Base-by-base conservation (phyloP, 2,888 invertebrate species). In the Adelognathus sp. region DNA sequence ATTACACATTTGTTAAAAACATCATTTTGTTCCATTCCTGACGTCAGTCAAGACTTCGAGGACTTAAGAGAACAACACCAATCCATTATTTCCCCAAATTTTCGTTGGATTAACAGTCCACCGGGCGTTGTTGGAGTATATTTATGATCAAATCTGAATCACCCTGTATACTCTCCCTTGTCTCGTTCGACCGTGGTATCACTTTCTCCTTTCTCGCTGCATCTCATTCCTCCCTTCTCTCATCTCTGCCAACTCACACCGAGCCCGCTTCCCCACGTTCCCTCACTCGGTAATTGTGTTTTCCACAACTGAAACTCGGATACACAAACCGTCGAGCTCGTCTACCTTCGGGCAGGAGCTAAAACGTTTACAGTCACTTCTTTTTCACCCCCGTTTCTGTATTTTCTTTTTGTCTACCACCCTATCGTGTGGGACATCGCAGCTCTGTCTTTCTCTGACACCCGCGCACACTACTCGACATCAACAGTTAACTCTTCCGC, bases 231-330 rank as follows among this genome's bases (percentile, higher is more conserved):
- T 67, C 58, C 29, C 27, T 73, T 76, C n/a, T 31, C 50, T 33
- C 46, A n/a, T n/a, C 27, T 33, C 29, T 54, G 33, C 46, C 29
- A 29, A 14, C 41, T 18, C 7, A 7, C 56, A n/a, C n/a, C n/a
- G n/a, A n/a, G n/a, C n/a, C n/a, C n/a, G n/a, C n/a, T n/a, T n/a
- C n/a, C n/a, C n/a, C n/a, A n/a, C n/a, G n/a, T n/a, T 66, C 63
- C 41, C 54, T 52, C 73, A 69, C 79, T 63, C 80, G 81, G 86
- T 87, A 86, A 88, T 88, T 86, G 87, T 87, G 85, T 87, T 87
- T 86, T 83, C 84, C 79, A 82, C 82, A n/a, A 64, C 81, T 78
- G 76, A 79, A 81, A 83, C 82, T 70, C 64, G 24, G 56, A 81
- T 78, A 80, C 80, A 46, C 46, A 60, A 52, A 76, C 50, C 31